A percentile compares a stretch with the other conserved stretches of the same genome.
Conservation (phyloP, 2,888 invertebrate genomes). For the Ceriagrion tenellum region DNA sequence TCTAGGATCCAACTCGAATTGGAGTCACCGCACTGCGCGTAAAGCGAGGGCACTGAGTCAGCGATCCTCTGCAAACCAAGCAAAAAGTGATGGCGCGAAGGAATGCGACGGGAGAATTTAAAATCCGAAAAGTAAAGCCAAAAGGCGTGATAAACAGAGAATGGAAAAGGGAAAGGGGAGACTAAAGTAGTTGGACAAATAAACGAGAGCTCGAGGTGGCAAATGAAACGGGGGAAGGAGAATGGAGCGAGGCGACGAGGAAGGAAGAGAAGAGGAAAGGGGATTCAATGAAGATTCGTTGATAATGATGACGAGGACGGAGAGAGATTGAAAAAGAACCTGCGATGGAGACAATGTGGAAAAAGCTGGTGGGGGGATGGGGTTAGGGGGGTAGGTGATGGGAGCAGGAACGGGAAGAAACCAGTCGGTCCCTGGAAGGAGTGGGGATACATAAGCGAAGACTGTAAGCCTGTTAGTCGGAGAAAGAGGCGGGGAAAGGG, state of each 20-base stretch:
- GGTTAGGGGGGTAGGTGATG: too few relatives aligned
- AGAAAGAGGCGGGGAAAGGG: neutral
- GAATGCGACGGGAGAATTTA: neutral
- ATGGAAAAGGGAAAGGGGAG: neutral
- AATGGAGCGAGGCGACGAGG: neutral
- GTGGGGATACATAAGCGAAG: too few relatives aligned
- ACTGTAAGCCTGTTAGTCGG: too few relatives aligned
- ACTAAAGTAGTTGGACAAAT: neutral
- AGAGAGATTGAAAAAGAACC: conserved; percentile 6
- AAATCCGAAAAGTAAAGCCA: neutral
- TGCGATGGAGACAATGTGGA: neutral
- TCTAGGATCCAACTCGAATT: too few relatives aligned
- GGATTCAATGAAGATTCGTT: neutral
- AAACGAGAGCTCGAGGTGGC: neutral
- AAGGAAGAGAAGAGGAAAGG: neutral
- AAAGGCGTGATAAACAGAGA: neutral
- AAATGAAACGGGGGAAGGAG: conserved; percentile 7
- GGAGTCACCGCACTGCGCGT: too few relatives aligned
- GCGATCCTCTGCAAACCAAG: too few relatives aligned
- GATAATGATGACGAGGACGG: neutral
- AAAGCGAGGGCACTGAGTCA: too few relatives aligned
- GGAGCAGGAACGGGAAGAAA: too few relatives aligned
- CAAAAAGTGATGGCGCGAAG: neutral
- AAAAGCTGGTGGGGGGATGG: neutral
- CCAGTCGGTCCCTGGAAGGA: too few relatives aligned